phyloP scores from a whole-genome alignment of 2,797 vertebrate species.

The Tauraco hartlaubi region DNA sequence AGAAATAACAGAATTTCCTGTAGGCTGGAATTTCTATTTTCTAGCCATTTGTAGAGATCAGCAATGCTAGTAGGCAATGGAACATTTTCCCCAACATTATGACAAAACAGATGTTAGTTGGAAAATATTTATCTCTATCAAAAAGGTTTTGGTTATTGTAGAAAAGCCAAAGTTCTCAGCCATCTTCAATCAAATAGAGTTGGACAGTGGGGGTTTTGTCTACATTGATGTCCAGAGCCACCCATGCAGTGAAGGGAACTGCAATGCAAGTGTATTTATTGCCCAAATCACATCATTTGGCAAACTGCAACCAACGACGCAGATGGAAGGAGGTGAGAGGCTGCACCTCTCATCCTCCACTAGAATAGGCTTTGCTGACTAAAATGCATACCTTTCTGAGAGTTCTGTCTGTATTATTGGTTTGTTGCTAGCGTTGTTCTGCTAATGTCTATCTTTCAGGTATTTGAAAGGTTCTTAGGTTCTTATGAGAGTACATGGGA shows the following conservation, averaged over 20 bases:
- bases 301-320: background rate
- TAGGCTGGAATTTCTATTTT: conserved; percentile 12
- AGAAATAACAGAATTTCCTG: conserved; percentile 36
- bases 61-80: background rate
- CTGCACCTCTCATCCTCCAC: background rate
- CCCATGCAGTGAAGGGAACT: background rate
- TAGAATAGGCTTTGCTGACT: background rate
- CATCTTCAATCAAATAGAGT: background rate
- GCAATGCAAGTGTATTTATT: background rate
- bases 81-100: background rate
- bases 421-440: background rate
- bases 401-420: background rate
- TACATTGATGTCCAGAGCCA: background rate
- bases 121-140: background rate
- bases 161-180: background rate
- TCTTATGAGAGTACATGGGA: background rate
- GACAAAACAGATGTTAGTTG: background rate
- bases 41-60: background rate
- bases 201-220: background rate
- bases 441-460: background rate
- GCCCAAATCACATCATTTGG: background rate
- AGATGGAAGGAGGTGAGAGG: background rate
- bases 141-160: background rate
- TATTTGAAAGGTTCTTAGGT: background rate
- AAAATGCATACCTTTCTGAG: background rate